Percentiles rank a stretch among this genome's conserved stretches.
Conservation (phyloP, 2,797 vertebrate species). For the Dryobates pubescens region DNA sequence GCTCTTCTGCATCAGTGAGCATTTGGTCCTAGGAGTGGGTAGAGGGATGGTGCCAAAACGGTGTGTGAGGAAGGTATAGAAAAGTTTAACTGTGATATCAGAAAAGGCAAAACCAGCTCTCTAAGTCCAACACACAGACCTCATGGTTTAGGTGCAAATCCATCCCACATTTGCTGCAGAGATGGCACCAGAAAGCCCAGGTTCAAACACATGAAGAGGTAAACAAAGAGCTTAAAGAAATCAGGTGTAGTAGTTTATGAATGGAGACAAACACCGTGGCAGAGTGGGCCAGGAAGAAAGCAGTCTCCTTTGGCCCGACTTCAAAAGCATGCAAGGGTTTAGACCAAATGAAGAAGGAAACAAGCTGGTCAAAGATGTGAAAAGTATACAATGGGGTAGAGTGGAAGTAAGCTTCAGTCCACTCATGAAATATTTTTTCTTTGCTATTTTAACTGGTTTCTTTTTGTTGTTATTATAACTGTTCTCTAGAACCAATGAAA, state of each 20-base stretch:
- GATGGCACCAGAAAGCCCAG: not conserved
- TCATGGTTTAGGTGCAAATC: not conserved
- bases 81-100: not conserved
- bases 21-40: not conserved
- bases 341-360: constrained; percentile 25
- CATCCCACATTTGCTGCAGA: not conserved
- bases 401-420: not conserved
- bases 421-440: not conserved
- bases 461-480: not conserved
- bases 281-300: not conserved
- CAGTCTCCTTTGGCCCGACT: constrained; percentile 12
- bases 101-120: not conserved
- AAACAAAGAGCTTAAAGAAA: not conserved
- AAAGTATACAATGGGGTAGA: not conserved
- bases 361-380: not conserved
- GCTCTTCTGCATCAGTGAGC: not conserved
- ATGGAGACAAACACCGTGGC: not conserved
- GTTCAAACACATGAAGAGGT: not conserved
- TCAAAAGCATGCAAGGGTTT: not conserved
- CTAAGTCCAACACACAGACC: not conserved
- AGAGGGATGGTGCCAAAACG: not conserved
- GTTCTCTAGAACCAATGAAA: not conserved
- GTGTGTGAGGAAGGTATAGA: not conserved
- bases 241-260: not conserved
- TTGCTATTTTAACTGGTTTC: not conserved